phyloP scores from a whole-genome alignment of 2,888 invertebrate genomes.

The Onthophagus sagittarius region DNA sequence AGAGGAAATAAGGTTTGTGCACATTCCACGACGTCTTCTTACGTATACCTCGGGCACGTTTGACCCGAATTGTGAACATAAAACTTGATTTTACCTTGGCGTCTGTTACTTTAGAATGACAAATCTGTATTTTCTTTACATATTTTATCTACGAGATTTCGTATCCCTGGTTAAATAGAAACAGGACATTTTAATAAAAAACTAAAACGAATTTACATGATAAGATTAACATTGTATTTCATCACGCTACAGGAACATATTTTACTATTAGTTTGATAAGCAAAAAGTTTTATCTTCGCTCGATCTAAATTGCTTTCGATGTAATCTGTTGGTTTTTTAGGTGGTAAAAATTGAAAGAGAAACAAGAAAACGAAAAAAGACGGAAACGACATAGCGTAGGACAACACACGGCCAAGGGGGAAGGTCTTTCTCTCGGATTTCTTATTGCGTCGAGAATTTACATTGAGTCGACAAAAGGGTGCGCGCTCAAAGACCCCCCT shows the following conservation, averaged over 20 bases:
- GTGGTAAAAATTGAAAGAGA: not conserved
- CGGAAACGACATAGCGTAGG: not conserved
- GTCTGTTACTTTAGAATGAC: conserved; percentile 11
- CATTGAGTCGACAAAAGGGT: not conserved
- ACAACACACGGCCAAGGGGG: not conserved
- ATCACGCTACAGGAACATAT: no score
- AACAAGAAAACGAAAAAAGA: not conserved
- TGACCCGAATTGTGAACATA: conserved; percentile 22
- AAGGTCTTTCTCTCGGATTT: not conserved
- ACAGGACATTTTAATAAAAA: no score
- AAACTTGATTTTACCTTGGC: conserved; percentile 19
- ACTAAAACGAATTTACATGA: no score
- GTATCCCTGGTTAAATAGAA: no score
- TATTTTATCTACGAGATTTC: no score
- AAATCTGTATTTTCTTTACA: no score
- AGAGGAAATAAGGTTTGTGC: not conserved
- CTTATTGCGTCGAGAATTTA: not conserved
- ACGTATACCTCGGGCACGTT: conserved; percentile 13
- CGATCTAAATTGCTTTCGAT: not conserved
- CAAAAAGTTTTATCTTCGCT: not conserved
- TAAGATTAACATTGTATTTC: no score
- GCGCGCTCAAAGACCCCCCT: not conserved
- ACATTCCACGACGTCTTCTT: conserved; percentile 9
- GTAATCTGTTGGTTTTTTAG: not conserved
- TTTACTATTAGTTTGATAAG: not conserved